phyloP scores from a whole-genome alignment of 2,888 invertebrate species.

The Mantis religiosa region DNA sequence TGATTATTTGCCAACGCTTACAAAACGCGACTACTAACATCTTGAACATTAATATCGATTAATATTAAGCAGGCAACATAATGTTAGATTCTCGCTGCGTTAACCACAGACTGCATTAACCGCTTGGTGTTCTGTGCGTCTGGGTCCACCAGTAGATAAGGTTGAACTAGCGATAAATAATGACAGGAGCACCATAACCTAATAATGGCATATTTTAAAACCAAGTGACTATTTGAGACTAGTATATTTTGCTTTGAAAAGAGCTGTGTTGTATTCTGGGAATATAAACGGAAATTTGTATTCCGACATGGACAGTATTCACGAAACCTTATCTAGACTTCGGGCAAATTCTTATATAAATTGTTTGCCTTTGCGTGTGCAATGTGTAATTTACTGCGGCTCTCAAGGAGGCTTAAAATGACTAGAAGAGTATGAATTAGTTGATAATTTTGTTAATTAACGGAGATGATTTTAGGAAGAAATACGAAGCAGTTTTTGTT shows the following conservation, averaged over 20 bases:
- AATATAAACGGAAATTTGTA: not conserved
- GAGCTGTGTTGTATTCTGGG: no score
- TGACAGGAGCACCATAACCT: not conserved
- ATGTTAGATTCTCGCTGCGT: no score
- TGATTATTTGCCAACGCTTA: no score
- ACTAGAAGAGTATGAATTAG: not conserved
- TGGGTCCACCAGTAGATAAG: no score
- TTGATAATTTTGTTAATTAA: not conserved
- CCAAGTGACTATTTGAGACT: no score
- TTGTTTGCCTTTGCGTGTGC: not conserved
- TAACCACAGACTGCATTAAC: no score
- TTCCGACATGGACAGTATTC: not conserved
- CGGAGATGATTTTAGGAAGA: not conserved
- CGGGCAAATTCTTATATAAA: not conserved
- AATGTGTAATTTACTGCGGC: not conserved
- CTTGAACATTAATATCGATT: no score
- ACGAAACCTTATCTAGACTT: not conserved
- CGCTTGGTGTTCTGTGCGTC: no score
- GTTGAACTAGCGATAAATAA: not conserved
- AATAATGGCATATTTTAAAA: not conserved
- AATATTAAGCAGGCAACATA: no score
- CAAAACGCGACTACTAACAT: no score
- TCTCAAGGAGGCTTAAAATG: not conserved
- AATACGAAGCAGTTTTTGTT: not conserved
- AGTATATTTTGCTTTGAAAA: no score